These are phyloP conservation scores for Atherix ibis DNA, from an alignment of 2,888 invertebrate species.

Conservation along the genomic window DNA sequence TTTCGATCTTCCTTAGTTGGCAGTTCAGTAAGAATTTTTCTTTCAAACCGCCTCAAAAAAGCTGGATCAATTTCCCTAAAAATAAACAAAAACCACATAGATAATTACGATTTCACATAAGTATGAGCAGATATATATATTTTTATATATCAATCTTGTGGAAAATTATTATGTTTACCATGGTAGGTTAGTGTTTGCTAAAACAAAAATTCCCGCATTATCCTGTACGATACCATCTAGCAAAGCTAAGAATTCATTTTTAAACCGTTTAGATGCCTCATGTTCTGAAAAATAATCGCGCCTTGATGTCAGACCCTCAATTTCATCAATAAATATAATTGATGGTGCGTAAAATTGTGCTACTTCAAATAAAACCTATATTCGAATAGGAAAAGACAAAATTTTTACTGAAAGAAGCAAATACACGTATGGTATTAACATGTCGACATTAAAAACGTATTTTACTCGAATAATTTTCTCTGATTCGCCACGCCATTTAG, in stretches of 20 bases:
- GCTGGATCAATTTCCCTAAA: constrained; percentile 75
- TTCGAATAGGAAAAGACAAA: too few species aligned
- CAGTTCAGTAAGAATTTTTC: constrained; percentile 63
- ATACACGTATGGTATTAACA: too few species aligned
- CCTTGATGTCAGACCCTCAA: constrained; percentile 66
- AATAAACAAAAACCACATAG: constrained; percentile 11
- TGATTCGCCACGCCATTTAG: constrained; percentile 92
- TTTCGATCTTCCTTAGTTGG: constrained; percentile 52
- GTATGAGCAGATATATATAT: not conserved
- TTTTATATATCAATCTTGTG: too few species aligned
- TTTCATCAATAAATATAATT: constrained; percentile 84
- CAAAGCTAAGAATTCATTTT: constrained; percentile 74
- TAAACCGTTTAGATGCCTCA: constrained; percentile 74
- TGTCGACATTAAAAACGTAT: too few species aligned
- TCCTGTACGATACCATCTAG: constrained; percentile 60
- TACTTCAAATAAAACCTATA: constrained; percentile 74
- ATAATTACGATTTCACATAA: not conserved
- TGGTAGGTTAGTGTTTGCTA: constrained; percentile 84
- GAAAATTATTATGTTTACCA: too few species aligned
- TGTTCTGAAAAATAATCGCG: constrained; percentile 53
- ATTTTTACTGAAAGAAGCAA: too few species aligned
- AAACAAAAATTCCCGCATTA: constrained; percentile 45
- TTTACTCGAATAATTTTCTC: constrained; percentile 81
- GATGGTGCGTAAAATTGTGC: constrained; percentile 75
- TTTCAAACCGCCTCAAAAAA: constrained; percentile 74